Conservation (phyloP, 2,797 vertebrate genomes). For the Xyrichtys novacula region DNA sequence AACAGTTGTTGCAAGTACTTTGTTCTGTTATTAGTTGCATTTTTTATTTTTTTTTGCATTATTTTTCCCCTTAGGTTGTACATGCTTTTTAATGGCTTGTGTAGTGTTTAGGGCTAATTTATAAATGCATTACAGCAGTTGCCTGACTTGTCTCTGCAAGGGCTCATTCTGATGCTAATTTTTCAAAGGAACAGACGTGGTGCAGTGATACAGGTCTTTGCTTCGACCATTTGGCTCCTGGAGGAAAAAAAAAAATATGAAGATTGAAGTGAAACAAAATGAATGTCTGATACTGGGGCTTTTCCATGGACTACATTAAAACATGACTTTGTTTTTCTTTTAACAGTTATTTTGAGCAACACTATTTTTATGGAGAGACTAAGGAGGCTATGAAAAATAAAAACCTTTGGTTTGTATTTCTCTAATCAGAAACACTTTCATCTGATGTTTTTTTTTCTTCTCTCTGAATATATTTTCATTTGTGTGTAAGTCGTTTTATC, state of each 20-base stretch:
- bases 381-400: slow-evolving; percentile 84
- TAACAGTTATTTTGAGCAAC: slow-evolving; percentile 83
- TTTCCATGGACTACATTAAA: slow-evolving; percentile 83
- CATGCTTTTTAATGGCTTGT: slow-evolving; percentile 84
- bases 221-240: slow-evolving; percentile 78
- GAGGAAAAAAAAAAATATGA: slow-evolving; percentile 50
- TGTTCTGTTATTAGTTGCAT: slow-evolving; percentile 78
- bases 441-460: slow-evolving; percentile 71
- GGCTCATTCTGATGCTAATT: slow-evolving; percentile 84
- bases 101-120: slow-evolving; percentile 88
- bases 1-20: slow-evolving; percentile 74
- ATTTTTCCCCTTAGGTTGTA: slow-evolving; percentile 74
- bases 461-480: slow-evolving; percentile 62
- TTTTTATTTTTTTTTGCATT: slow-evolving; percentile 70
- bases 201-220: slow-evolving; percentile 82
- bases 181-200: slow-evolving; percentile 80
- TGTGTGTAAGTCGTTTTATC: slow-evolving; percentile 73
- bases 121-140: slow-evolving; percentile 86
- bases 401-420: slow-evolving; percentile 88
- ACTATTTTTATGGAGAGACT: slow-evolving; percentile 88
- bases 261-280: slow-evolving; percentile 75
- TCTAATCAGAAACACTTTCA: slow-evolving; percentile 81
- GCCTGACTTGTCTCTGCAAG: slow-evolving; percentile 87
- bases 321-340: slow-evolving; percentile 72
- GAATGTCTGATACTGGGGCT: slow-evolving; percentile 85